Conservation (phyloP, 2,888 invertebrate genomes). For the Amblyjoppa fuscipennis region DNA sequence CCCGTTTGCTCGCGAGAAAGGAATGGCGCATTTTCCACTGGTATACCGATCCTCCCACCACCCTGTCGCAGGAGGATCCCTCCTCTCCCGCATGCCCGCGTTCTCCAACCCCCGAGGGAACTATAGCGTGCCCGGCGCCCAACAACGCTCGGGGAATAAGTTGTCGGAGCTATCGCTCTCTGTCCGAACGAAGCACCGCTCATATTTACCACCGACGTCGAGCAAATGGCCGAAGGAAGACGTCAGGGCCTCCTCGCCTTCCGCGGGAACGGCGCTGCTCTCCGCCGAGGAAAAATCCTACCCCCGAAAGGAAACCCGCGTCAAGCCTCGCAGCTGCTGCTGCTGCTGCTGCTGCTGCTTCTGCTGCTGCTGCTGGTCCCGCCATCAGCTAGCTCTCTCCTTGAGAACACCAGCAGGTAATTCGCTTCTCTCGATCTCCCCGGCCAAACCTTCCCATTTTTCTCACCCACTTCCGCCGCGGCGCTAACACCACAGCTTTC, state of each 20-base stretch:
- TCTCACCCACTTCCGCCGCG: conserved; percentile 59
- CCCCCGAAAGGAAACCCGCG: conserved; percentile 58
- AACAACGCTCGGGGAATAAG: conserved; percentile 76
- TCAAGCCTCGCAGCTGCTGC: conserved; percentile 60
- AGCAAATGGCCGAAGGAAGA: conserved; percentile 74
- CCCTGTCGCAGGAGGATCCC: conserved; percentile 26
- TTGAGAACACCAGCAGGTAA: conserved; percentile 59
- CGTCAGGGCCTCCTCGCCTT: conserved; percentile 28
- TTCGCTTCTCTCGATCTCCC: conserved; percentile 65
- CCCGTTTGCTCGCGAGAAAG: conserved; percentile 58
- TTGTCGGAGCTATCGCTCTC: conserved; percentile 82
- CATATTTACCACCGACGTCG: conserved; percentile 82
- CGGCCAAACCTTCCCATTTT: conserved; percentile 65
- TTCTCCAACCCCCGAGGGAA: conserved; percentile 66
- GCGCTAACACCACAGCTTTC: conserved; percentile 26
- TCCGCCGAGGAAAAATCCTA: conserved; percentile 30
- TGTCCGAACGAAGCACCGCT: conserved; percentile 82
- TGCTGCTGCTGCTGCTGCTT: background rate
- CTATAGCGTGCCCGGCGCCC: conserved; percentile 60
- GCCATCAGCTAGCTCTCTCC: conserved; percentile 12
- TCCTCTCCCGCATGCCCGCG: conserved; percentile 40
- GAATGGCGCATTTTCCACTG: conserved; percentile 62
- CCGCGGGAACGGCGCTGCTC: background rate
- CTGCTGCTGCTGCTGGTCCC: background rate
- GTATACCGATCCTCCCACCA: conserved; percentile 31